These are phyloP conservation scores for Thripadectes ignobilis DNA, from an alignment of 2,797 vertebrate species.

Conservation along the genomic window DNA sequence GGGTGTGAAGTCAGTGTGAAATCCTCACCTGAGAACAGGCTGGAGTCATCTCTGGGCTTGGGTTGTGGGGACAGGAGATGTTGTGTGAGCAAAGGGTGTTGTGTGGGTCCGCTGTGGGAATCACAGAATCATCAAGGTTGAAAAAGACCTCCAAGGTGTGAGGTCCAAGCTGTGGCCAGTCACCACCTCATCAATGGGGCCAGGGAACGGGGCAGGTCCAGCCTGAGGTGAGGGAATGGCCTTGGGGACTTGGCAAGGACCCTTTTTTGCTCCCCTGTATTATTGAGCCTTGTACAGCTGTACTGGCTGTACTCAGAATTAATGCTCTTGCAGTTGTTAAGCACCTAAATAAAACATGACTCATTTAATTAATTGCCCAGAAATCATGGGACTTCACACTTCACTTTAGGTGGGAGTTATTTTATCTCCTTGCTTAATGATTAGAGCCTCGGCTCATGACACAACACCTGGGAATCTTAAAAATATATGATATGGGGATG, in stretches of 20 bases:
- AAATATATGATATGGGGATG: not conserved
- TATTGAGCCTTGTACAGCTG: not conserved
- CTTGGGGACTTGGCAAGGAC: not conserved
- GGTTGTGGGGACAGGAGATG: not conserved
- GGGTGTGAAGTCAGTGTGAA: not conserved
- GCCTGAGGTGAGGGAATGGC: not conserved
- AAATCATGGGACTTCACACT: not conserved
- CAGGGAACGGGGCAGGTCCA: accelerated
- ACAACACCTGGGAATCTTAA: not conserved
- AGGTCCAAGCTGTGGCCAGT: not conserved
- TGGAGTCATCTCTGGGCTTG: not conserved
- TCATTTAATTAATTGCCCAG: not conserved
- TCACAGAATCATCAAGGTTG: not conserved
- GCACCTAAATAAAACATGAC: not conserved
- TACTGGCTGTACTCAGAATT: not conserved
- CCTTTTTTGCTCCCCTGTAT: accelerated
- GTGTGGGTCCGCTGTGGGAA: accelerated
- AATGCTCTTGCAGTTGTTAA: not conserved
- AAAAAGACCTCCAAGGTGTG: not conserved
- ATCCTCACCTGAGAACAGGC: not conserved
- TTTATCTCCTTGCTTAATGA: not conserved
- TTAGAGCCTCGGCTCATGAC: not conserved
- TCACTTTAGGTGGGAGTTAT: not conserved
- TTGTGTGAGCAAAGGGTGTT: not conserved
- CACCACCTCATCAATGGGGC: not conserved